Percentiles rank a stretch among this genome's conserved stretches.
These are phyloP conservation scores for Notospermus geniculatus DNA, from an alignment of 1,140 invertebrate genomes.

Conservation along the genomic window DNA sequence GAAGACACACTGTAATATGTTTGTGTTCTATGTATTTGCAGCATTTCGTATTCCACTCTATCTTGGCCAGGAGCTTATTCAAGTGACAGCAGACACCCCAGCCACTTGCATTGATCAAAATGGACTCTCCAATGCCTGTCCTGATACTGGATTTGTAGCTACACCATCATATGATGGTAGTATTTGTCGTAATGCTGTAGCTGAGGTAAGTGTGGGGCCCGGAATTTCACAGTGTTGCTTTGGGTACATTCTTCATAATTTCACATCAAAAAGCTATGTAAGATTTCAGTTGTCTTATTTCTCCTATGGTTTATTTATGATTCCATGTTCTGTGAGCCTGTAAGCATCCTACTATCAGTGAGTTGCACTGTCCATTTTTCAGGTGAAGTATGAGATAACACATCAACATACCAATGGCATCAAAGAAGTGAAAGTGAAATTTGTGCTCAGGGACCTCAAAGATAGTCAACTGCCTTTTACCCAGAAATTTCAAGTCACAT, in stretches of 20 bases:
- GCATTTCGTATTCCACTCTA: background rate
- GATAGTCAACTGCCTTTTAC: constrained; percentile 21
- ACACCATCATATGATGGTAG: background rate
- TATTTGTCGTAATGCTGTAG: background rate
- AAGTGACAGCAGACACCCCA: background rate
- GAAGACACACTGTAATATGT: too few relatives aligned
- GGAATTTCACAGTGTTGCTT: too few relatives aligned
- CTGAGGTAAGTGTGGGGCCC: too few relatives aligned
- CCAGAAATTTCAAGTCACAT: constrained; percentile 30
- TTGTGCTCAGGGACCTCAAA: constrained; percentile 27
- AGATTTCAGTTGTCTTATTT: too few relatives aligned
- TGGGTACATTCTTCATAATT: too few relatives aligned
- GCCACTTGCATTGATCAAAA: background rate
- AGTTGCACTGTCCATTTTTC: constrained; percentile 8
- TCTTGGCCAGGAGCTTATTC: background rate
- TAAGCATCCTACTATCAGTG: too few relatives aligned
- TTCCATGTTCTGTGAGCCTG: too few relatives aligned
- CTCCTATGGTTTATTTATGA: too few relatives aligned
- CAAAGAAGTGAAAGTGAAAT: constrained; percentile 23
- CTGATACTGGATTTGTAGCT: background rate
- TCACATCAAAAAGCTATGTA: too few relatives aligned
- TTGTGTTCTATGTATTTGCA: too few relatives aligned
- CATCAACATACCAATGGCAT: constrained; percentile 34
- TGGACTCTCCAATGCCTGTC: background rate
- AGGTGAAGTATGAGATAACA: constrained; percentile 37